Evolutionary conservation across 64 coral and sea anemone genomes (phyloP).

Genomic region (Stichodactyla mertensii): DNA sequence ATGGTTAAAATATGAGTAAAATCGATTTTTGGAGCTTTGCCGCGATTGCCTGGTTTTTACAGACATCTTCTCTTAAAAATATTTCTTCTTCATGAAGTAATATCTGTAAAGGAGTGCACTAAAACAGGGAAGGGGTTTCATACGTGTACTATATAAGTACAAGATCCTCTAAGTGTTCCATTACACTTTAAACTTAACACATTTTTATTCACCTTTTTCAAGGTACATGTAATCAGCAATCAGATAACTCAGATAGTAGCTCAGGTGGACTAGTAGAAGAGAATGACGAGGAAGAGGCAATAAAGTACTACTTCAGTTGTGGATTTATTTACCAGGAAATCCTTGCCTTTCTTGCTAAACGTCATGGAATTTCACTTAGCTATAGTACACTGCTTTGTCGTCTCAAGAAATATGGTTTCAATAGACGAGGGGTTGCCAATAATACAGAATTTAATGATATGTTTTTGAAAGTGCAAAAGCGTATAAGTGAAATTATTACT

Average conservation of each 20-base stretch:
- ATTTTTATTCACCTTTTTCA: neutral
- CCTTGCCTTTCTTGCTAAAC: conserved; percentile 26
- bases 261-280: conserved; percentile 24
- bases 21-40: too few species aligned
- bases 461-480: neutral
- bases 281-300: conserved; percentile 33
- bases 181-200: neutral
- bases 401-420: neutral
- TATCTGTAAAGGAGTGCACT: neutral
- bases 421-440: neutral
- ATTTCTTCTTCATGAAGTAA: neutral
- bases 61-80: too few species aligned
- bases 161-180: too few species aligned
- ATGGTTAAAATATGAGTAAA: too few species aligned
- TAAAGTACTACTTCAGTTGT: conserved; percentile 38
- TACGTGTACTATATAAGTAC: neutral
- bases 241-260: conserved; percentile 38
- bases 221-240: neutral
- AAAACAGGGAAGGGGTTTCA: neutral
- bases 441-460: conserved; percentile 35
- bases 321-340: conserved; percentile 47
- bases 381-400: conserved; percentile 34
- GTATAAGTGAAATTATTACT: conserved; percentile 42
- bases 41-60: too few species aligned
- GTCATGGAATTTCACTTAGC: conserved; percentile 23